A percentile compares a stretch with the other conserved stretches of the same genome.
phyloP scores from a whole-genome alignment of 2,797 vertebrate genomes.

The Hozukius guyotensis region DNA sequence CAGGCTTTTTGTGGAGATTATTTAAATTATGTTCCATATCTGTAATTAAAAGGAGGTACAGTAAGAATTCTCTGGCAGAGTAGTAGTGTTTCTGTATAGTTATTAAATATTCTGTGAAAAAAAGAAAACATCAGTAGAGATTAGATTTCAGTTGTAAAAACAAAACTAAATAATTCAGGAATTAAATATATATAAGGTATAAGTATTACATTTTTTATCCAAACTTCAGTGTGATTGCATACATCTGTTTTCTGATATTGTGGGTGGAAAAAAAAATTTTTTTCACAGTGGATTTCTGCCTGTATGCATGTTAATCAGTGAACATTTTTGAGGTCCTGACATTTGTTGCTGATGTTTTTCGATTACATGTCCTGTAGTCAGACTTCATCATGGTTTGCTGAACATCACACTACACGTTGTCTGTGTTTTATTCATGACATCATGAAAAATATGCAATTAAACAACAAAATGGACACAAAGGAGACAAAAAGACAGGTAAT shows the following conservation, averaged over 20 bases:
- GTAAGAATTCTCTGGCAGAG: not conserved
- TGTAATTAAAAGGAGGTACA: constrained; percentile 4
- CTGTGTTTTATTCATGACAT: not conserved
- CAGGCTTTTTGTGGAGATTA: not conserved
- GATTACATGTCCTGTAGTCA: not conserved
- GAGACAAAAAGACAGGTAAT: not conserved
- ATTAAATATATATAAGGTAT: not conserved
- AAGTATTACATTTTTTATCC: not conserved
- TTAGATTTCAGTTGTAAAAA: not conserved
- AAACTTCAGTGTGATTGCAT: not conserved
- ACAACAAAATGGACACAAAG: not conserved
- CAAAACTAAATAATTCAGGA: not conserved
- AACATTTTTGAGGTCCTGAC: not conserved
- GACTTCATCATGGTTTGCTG: not conserved
- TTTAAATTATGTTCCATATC: not conserved
- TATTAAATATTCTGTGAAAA: not conserved
- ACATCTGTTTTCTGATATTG: not conserved
- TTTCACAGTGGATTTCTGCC: not conserved
- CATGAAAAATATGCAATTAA: not conserved
- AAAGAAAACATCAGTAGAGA: not conserved
- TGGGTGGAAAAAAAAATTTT: not conserved
- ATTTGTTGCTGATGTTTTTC: not conserved
- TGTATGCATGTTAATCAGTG: not conserved
- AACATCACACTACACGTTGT: not conserved
- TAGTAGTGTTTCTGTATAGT: not conserved